These are phyloP conservation scores for Chionoecetes opilio DNA, from an alignment of 1,140 invertebrate species.

Conservation along the genomic window DNA sequence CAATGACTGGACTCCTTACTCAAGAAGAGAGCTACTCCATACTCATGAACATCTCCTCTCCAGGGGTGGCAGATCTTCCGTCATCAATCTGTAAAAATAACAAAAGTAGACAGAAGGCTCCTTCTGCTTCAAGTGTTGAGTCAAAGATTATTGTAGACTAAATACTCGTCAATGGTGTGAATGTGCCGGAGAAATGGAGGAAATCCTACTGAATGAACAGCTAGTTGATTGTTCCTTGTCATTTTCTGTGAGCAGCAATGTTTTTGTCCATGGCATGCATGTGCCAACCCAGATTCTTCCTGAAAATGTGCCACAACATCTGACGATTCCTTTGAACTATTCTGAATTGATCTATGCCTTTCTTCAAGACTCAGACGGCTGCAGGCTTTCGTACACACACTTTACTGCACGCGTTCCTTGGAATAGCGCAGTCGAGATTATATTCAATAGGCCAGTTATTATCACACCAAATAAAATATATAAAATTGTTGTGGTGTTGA, in stretches of 20 bases:
- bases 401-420: constrained; percentile 88
- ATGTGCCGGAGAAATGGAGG: constrained; percentile 70
- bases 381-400: constrained; percentile 91
- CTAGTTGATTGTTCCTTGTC: constrained; percentile 90
- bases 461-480: constrained; percentile 89
- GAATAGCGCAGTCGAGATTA: constrained; percentile 89
- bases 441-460: constrained; percentile 90
- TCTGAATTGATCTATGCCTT: constrained; percentile 90
- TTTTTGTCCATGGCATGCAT: constrained; percentile 88
- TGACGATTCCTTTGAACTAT: background rate
- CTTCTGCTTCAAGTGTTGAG: constrained; percentile 6
- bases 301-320: constrained; percentile 44
- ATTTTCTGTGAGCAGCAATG: constrained; percentile 91
- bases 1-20: constrained; percentile 88
- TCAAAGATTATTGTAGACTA: constrained; percentile 30
- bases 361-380: constrained; percentile 90
- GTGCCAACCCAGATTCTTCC: constrained; percentile 81
- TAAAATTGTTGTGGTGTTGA: constrained; percentile 91
- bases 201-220: constrained; percentile 86
- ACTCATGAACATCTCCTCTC: constrained; percentile 90
- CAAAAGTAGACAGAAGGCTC: constrained; percentile 58
- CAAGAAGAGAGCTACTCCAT: constrained; percentile 91
- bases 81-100: constrained; percentile 51
- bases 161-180: constrained; percentile 61
- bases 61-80: constrained; percentile 85